Base-by-base conservation (phyloP, 2,888 invertebrate genomes). In the Agrotis exclamationis region DNA sequence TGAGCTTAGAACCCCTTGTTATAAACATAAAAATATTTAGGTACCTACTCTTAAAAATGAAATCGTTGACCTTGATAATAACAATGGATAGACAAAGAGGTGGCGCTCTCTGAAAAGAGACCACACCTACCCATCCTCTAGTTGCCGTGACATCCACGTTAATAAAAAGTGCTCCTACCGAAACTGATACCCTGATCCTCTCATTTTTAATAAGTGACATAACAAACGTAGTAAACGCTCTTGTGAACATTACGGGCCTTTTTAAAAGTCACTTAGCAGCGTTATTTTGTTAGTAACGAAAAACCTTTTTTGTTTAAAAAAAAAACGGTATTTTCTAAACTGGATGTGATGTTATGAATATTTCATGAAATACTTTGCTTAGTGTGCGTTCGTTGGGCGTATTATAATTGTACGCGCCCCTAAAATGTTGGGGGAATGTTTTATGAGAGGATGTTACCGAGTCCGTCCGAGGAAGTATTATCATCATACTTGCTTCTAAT, bases 301-400 rank as follows among this genome's bases (percentile, higher is more conserved):
- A 73, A 70, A 69, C 72, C 59, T 74, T 85, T 83, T 74, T 45
- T 65, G 45, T 56, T 63, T 33, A 18, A 67, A 63, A 63, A 39
- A 57, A 63, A 73, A 79, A 73, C 63, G 7, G 56, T 47, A 63
- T 59, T 82, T 70, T 79, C 67, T 73, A 71, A 79, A 79, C 75
- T 80, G 65, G 48, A 65, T 79, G 67, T 59, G 50, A 57, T 62
- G 63, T 47, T 57, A 73, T 85, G 80, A 83, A 85, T 83, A 76
- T 83, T 85, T 79, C 67, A 83, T 83, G 83, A 73, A 75, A 63
- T 75, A 70, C 83, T 74, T 70, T 60, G 62, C 74, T 67, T 74
- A 57, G 57, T 66, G 50, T 82, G 63, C 60, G 82, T 77, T 69
- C 63, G 60, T 58, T 63, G 44, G 14, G 39, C 22, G n/a, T 63